These are phyloP conservation scores for Probaryconus sp. DNA, from an alignment of 1,140 invertebrate genomes.

Conservation along the genomic window DNA sequence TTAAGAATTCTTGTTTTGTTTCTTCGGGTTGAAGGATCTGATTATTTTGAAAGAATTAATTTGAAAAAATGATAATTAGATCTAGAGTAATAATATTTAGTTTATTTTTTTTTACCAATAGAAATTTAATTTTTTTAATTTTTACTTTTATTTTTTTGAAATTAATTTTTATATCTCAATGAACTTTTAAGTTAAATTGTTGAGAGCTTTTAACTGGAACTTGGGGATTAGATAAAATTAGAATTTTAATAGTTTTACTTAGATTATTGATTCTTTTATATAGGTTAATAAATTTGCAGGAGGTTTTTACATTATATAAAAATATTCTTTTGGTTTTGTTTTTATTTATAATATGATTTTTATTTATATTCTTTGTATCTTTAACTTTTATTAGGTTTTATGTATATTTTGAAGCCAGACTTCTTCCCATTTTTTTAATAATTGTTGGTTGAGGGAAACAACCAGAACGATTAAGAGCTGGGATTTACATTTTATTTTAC, in stretches of 20 bases:
- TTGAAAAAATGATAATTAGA: no score
- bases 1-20: no score
- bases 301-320: conserved; percentile 19
- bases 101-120: no score
- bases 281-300: conserved; percentile 30
- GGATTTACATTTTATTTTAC: conserved; percentile 61
- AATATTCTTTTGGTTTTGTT: conserved; percentile 19
- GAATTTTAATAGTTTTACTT: conserved; percentile 36
- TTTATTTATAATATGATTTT: conserved; percentile 68
- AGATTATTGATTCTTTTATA: conserved; percentile 23
- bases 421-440: conserved; percentile 82
- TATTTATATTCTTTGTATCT: conserved; percentile 80
- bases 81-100: no score
- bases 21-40: no score
- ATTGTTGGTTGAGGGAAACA: conserved; percentile 83
- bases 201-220: conserved; percentile 41
- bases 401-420: conserved; percentile 82
- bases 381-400: conserved; percentile 83
- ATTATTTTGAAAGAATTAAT: no score
- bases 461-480: conserved; percentile 80
- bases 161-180: conserved; percentile 68
- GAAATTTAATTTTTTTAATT: no score
- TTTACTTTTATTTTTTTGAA: conserved; percentile 68
- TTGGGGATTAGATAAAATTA: conserved; percentile 49
- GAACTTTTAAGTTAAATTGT: no score